Percentiles rank a stretch among this genome's conserved stretches.
Conservation (phyloP, 2,797 vertebrate species). For the Prionace glauca region DNA sequence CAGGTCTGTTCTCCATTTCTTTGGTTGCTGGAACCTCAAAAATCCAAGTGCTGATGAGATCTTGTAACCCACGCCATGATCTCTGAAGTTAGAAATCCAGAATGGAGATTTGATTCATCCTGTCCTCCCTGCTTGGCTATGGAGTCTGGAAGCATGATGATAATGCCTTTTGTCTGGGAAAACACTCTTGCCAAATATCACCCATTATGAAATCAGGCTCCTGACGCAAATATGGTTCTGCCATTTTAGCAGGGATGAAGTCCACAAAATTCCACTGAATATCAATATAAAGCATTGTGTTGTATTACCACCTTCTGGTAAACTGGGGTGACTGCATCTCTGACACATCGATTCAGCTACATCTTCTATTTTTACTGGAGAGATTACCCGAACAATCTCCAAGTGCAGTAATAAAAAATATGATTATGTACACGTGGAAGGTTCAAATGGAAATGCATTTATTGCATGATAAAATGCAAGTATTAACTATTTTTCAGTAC, state of each 20-base stretch:
- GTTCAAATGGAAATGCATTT: not conserved
- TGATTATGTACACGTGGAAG: not conserved
- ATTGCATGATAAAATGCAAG: not conserved
- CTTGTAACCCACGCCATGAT: not conserved
- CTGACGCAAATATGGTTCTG: not conserved
- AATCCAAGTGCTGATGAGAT: not conserved
- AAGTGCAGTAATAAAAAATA: not conserved
- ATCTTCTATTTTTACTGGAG: not conserved
- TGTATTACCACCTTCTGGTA: conserved; percentile 30
- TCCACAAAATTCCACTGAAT: not conserved
- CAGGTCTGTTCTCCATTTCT: not conserved
- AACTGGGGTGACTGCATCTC: not conserved
- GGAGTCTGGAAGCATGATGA: not conserved
- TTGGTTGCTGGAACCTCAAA: not conserved
- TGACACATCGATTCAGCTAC: not conserved
- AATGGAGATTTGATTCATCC: not conserved
- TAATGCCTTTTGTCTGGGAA: not conserved
- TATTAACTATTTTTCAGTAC: not conserved
- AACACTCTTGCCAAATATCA: not conserved
- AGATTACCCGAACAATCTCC: not conserved
- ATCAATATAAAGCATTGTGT: not conserved
- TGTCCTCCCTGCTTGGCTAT: not conserved
- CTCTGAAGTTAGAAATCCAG: not conserved
- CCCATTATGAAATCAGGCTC: not conserved
- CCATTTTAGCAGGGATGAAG: not conserved